phyloP scores from a whole-genome alignment of 2,113 vertebrate species.

The Vanacampus margaritifer region DNA sequence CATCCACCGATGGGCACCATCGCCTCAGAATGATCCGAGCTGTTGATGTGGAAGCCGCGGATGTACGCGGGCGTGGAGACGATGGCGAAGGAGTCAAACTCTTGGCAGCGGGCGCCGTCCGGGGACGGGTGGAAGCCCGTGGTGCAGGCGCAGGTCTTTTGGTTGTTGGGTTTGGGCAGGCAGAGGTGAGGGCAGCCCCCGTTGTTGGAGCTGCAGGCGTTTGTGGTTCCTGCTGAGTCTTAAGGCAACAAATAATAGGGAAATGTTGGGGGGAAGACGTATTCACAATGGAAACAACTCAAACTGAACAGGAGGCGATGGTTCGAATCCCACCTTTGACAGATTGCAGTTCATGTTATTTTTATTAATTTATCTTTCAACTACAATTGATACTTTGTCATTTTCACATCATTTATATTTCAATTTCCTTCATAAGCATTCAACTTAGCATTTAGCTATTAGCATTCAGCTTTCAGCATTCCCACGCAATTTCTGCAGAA shows the following conservation, averaged over 20 bases:
- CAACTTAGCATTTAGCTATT: too few species aligned
- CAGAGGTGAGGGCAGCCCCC: conserved; percentile 71
- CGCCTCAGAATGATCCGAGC: conserved; percentile 73
- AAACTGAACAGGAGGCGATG: too few species aligned
- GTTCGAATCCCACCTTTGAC: too few species aligned
- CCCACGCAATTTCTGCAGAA: too few species aligned
- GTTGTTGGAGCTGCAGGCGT: conserved; percentile 70
- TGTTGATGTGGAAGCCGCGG: conserved; percentile 74
- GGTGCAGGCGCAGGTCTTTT: conserved; percentile 70
- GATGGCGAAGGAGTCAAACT: conserved; percentile 69
- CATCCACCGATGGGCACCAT: conserved; percentile 68
- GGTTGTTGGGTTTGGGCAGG: conserved; percentile 61
- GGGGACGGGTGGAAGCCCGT: conserved; percentile 62
- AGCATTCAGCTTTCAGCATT: too few species aligned
- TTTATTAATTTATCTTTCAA: too few species aligned
- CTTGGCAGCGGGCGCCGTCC: conserved; percentile 61
- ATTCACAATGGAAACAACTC: too few species aligned
- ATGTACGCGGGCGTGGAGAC: conserved; percentile 57
- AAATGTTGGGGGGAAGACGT: too few species aligned
- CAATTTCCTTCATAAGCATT: too few species aligned
- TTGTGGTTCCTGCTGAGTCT: conserved; percentile 67
- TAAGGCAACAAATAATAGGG: conserved; percentile 1
- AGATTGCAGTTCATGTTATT: too few species aligned
- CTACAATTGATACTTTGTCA: too few species aligned
- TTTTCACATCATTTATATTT: too few species aligned